Conservation (phyloP, 2,888 invertebrate species). For the Drosophila infuscata region DNA sequence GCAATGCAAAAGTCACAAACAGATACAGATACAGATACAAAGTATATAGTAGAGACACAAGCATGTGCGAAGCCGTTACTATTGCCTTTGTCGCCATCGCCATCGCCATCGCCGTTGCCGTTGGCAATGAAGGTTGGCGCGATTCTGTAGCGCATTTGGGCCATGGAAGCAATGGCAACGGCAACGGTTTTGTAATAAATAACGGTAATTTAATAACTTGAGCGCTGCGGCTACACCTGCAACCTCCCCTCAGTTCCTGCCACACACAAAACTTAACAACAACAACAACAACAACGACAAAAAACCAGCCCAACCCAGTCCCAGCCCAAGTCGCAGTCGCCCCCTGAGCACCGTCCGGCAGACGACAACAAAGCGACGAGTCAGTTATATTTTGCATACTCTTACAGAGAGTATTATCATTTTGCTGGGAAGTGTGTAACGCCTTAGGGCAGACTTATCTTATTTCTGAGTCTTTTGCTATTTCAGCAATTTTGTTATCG, state of each 20-base stretch:
- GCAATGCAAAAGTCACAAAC: slow-evolving; percentile 29
- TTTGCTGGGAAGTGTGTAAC: neutral
- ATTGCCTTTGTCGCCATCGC: slow-evolving; percentile 12
- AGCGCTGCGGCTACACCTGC: slow-evolving; percentile 70
- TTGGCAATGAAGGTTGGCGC: slow-evolving; percentile 57
- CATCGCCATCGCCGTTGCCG: slow-evolving; percentile 16
- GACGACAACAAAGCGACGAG: slow-evolving; percentile 58
- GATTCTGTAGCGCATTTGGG: slow-evolving; percentile 71
- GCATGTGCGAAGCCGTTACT: slow-evolving; percentile 31
- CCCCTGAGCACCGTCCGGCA: slow-evolving; percentile 31
- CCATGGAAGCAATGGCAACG: slow-evolving; percentile 66
- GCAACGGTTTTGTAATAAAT: slow-evolving; percentile 80
- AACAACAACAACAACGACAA: neutral
- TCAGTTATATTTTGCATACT: slow-evolving; percentile 36
- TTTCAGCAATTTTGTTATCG: neutral
- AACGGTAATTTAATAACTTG: slow-evolving; percentile 78
- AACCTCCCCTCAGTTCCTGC: slow-evolving; percentile 24
- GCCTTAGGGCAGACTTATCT: neutral
- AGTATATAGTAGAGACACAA: neutral
- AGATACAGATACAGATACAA: slow-evolving; percentile 9
- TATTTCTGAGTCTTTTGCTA: neutral
- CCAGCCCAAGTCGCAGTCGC: slow-evolving; percentile 18
- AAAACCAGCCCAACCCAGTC: slow-evolving; percentile 20
- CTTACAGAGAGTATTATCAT: slow-evolving; percentile 1
- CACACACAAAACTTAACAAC: slow-evolving; percentile 8